Base-by-base conservation (phyloP, 1,140 invertebrate genomes). In the Nasonia vitripennis region DNA sequence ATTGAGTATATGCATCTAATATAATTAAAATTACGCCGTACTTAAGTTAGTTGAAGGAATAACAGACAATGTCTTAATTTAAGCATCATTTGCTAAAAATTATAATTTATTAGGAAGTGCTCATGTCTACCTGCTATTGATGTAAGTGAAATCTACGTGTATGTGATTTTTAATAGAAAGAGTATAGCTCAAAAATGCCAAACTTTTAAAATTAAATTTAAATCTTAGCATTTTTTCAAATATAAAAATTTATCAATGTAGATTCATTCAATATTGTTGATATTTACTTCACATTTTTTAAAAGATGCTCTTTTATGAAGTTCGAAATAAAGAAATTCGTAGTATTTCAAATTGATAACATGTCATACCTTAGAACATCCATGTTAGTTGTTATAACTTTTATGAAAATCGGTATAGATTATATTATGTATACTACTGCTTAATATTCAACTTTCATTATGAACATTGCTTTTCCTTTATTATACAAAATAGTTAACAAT, bases 161-260 rank as follows among this genome's bases (percentile, higher is more conserved):
- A 23, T 45, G 62, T 41, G n/a, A 81, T 17, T 48, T 81, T 17
- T 20, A 78, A 55, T 78, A 78, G 77, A 62, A 20, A 31, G 27
- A 62, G 31, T 20, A 14, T 78, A 62, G n/a, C 51, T 78, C 45
- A 62, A 51, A 62, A 67, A 62, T 78, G 77, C 48, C 62, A 23
- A 81, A 71, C 45, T 31, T 71, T 45, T 80, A 0, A 48, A 80
- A 80, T 37, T 68, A 23, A 73, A 74, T 34, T 55, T 83, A 45
- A 67, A 67, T 77, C 41, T 23, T 68, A 78, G n/a, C 5, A 48
- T 55, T 75, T 48, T 23, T 67, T 83, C 1, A 83, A 34, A 75
- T 62, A n/a, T 55, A 62, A 10, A 83, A 81, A 5, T 37, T 55
- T 27, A 67, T 75, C 55, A 20, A 20, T 23, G 27, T 74, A 75